Percentiles rank a stretch among this genome's conserved stretches.
Evolutionary conservation across 64 coral and sea anemone genomes (phyloP).

Genomic region (Catalaphyllia jardinei): DNA sequence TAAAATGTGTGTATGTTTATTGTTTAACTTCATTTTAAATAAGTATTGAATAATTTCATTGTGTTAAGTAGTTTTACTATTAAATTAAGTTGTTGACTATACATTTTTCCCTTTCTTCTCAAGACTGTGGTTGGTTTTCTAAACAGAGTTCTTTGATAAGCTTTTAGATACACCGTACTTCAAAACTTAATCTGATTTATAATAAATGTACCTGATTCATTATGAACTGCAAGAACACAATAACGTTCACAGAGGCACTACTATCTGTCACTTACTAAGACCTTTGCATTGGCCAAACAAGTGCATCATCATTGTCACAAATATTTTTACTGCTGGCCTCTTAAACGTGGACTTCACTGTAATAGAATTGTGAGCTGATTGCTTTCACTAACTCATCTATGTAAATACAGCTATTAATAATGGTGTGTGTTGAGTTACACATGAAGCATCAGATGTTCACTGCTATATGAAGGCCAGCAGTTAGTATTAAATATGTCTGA

Average conservation of each 20-base stretch:
- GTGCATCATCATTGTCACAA: too few relatives aligned
- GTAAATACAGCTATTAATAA: background rate
- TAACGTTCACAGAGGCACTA: too few relatives aligned
- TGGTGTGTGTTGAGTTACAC: background rate
- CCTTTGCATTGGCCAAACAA: too few relatives aligned
- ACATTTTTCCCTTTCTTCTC: background rate
- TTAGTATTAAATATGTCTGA: background rate
- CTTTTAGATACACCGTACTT: background rate
- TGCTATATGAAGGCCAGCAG: background rate
- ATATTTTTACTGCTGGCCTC: background rate
- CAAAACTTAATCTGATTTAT: background rate
- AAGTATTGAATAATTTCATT: background rate
- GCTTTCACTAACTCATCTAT: background rate
- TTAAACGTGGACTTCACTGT: background rate
- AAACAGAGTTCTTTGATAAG: background rate
- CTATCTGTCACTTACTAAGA: too few relatives aligned
- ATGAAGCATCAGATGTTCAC: background rate
- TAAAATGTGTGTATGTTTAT: background rate
- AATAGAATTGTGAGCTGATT: background rate
- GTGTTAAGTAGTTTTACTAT: background rate
- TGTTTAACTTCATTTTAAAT: background rate
- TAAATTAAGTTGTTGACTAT: background rate
- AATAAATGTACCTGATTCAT: background rate
- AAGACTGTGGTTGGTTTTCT: background rate
- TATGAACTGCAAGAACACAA: too few relatives aligned